Percentiles rank a stretch among this genome's conserved stretches.
Evolutionary conservation across 2,888 invertebrate species (phyloP).

Genomic region (Agrochola lota): DNA sequence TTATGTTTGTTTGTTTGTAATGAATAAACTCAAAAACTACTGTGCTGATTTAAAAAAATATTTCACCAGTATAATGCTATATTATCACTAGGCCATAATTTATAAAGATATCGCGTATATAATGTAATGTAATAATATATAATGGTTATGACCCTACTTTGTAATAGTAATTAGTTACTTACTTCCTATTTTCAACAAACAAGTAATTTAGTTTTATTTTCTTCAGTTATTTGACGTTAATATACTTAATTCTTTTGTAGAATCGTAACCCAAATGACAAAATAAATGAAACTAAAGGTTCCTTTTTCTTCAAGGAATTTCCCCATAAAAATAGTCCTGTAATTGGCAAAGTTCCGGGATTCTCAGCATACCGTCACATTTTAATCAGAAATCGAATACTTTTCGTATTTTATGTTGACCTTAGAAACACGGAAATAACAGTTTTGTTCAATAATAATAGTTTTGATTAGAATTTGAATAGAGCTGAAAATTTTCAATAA

Average conservation of each 20-base stretch:
- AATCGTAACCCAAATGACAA: not conserved
- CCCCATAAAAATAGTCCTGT: conserved; percentile 46
- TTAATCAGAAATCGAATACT: conserved; percentile 38
- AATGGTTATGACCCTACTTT: not conserved
- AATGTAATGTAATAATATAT: too few species aligned
- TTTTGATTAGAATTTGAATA: conserved; percentile 5
- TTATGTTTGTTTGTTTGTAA: too few species aligned
- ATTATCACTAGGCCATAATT: too few species aligned
- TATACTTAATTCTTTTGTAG: not conserved
- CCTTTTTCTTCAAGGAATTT: conserved; percentile 17
- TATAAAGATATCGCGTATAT: too few species aligned
- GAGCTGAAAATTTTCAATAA: conserved; percentile 4
- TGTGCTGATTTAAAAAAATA: too few species aligned
- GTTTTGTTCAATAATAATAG: not conserved
- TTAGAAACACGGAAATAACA: conserved; percentile 25
- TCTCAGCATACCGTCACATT: conserved; percentile 25
- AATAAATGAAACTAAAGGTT: not conserved
- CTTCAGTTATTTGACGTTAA: too few species aligned
- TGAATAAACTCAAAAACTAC: too few species aligned
- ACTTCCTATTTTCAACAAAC: not conserved
- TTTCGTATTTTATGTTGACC: conserved; percentile 27
- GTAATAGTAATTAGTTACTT: too few species aligned
- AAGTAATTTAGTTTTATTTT: not conserved
- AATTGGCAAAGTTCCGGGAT: conserved; percentile 43
- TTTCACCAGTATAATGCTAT: too few species aligned